Percentiles rank a stretch among this genome's conserved stretches.
phyloP scores from a whole-genome alignment of 2,888 invertebrate genomes.

The Chrysotoxum bicinctum region DNA sequence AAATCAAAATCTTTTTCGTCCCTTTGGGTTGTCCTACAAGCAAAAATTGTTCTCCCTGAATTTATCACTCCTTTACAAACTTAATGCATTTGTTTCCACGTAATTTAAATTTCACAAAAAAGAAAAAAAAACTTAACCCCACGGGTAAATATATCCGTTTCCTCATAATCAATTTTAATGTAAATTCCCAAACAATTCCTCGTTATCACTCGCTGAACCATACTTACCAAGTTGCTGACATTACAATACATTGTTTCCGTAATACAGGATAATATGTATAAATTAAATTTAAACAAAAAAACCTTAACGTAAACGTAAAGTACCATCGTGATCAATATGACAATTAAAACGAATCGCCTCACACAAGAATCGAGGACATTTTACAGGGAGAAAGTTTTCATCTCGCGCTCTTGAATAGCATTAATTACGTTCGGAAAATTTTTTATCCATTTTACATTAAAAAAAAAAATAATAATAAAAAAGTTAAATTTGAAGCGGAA shows the following conservation, averaged over 20 bases:
- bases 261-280: background rate
- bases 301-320: background rate
- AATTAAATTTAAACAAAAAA: conserved; percentile 35
- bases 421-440: conserved; percentile 51
- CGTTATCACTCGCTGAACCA: conserved; percentile 50
- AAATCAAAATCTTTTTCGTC: no score
- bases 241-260: conserved; percentile 26
- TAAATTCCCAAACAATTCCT: conserved; percentile 44
- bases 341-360: conserved; percentile 44
- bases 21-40: background rate
- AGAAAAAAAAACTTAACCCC: background rate
- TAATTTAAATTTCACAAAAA: background rate
- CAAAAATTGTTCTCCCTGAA: background rate
- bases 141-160: background rate
- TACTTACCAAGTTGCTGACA: conserved; percentile 49
- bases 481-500: background rate
- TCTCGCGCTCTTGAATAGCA: conserved; percentile 1
- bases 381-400: conserved; percentile 22
- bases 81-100: background rate
- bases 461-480: background rate
- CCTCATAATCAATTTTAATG: conserved; percentile 41
- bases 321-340: conserved; percentile 63
- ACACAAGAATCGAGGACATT: conserved; percentile 21
- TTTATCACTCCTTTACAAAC: background rate
- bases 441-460: conserved; percentile 3